Evolutionary conservation across 1,140 invertebrate species (phyloP), one percentile per base, ranked within the genome.

Genomic region (Bombus breviceps): DNA sequence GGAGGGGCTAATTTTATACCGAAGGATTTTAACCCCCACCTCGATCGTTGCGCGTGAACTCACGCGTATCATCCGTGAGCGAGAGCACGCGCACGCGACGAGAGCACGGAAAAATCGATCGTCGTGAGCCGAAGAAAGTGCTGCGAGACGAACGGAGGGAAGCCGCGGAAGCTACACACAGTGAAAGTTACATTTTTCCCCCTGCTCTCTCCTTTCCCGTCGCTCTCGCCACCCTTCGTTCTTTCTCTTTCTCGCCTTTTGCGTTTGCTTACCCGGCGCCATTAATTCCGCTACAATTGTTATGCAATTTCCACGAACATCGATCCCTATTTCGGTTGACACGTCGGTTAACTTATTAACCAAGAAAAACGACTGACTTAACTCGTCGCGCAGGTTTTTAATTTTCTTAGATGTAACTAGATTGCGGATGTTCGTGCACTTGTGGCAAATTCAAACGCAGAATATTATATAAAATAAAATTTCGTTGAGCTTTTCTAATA

Each of bases 61-160:
- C 39, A 8, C n/a, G 37, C 47, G 64, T 41, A 59, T 53, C 47
- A 22, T 1, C 47, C 47, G 47, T 0, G 47, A 53, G 47, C 47
- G 47, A 22, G 47, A 53, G 47, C 47, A 53, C 18, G 47, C 62
- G 43, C 41, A 53, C 37, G 59, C 43, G 37, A 34, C 57, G 43
- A 22, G 80, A 41, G 28, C 71, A 72, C 34, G 78, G 78, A 81
- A 85, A 85, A 85, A 85, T 85, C 76, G 83, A 72, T 80, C 76
- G 47, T 39, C 47, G 75, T 12, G 47, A 47, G 82, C 28, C 75
- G 83, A 79, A 79, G 83, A 84, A 84, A 84, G 83, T 79, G 37
- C 47, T 13, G 18, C 34, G 81, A 43, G 64, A 66, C 28, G 64
- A 25, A 18, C 28, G 79, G 43, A 71, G 78, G 32, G 68, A 81